Conservation (phyloP, 2,113 vertebrate genomes). For the Suricata suricatta region DNA sequence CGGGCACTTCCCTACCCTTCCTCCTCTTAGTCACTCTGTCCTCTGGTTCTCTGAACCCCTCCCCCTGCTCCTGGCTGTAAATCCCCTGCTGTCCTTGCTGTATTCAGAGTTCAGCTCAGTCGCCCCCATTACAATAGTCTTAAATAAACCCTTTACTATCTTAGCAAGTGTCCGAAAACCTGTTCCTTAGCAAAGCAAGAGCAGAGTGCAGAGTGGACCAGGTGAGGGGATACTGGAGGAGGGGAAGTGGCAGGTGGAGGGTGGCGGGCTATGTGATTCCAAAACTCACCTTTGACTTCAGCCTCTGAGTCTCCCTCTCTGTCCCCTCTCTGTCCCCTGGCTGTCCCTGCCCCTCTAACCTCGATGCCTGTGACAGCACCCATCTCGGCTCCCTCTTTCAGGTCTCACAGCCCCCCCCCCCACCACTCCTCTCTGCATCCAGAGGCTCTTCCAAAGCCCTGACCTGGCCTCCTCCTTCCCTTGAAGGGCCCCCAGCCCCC, state of each 20-base stretch:
- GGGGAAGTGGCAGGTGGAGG: not conserved
- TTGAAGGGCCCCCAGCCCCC: not conserved
- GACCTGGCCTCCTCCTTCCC: fast-evolving
- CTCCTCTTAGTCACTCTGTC: not conserved
- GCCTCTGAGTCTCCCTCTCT: not conserved
- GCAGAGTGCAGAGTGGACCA: not conserved
- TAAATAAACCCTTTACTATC: not conserved
- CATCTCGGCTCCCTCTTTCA: not conserved
- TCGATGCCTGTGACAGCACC: not conserved
- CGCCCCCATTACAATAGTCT: not conserved
- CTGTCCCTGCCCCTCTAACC: not conserved
- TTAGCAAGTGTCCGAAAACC: not conserved
- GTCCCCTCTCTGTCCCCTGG: not conserved
- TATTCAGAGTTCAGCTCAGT: not conserved
- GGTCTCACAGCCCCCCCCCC: not conserved
- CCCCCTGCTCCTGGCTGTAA: not conserved
- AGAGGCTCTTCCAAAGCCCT: not conserved
- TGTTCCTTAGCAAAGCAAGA: not conserved
- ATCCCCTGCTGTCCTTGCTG: not conserved
- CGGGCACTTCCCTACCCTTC: not conserved
- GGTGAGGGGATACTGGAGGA: not conserved
- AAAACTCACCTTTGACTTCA: not conserved
- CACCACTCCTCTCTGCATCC: not conserved
- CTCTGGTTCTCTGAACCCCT: not conserved
- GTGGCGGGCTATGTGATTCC: not conserved